phyloP scores from a whole-genome alignment of 2,113 vertebrate species.

The Alosa alosa region DNA sequence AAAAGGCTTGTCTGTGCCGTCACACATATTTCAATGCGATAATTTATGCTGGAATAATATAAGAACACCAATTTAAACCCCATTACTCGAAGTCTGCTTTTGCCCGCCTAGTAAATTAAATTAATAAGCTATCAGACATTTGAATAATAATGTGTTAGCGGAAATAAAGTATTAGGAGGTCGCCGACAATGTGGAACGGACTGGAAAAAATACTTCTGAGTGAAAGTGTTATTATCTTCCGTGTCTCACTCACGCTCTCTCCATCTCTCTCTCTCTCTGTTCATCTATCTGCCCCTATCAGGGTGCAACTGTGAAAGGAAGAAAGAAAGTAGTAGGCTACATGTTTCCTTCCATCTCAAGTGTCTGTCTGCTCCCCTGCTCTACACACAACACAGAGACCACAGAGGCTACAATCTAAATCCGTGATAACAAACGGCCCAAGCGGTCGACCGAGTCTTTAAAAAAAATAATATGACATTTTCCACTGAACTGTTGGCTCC shows the following conservation, averaged over 20 bases:
- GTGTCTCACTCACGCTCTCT: not conserved
- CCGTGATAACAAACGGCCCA: not conserved
- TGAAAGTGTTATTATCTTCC: not conserved
- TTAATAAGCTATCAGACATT: constrained; percentile 13
- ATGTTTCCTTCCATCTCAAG: not conserved
- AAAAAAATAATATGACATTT: not conserved
- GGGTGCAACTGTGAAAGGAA: not conserved
- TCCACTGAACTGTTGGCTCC: not conserved
- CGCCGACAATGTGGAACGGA: not conserved
- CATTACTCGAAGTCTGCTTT: not conserved
- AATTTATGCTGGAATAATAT: constrained; percentile 4
- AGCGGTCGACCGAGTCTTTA: not conserved
- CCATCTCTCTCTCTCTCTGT: not conserved
- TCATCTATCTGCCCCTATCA: not conserved
- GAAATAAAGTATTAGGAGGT: not conserved
- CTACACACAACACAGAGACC: no score
- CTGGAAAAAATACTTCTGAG: not conserved
- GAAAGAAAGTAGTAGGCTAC: no score
- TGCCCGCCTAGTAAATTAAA: not conserved
- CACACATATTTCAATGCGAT: not conserved
- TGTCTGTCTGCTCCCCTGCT: not conserved
- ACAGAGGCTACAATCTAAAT: not conserved
- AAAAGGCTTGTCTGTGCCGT: not conserved
- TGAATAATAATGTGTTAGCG: not conserved
- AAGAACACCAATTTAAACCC: not conserved